Conservation (phyloP, 2,888 invertebrate species). For the Zaprionus obscuricornis region DNA sequence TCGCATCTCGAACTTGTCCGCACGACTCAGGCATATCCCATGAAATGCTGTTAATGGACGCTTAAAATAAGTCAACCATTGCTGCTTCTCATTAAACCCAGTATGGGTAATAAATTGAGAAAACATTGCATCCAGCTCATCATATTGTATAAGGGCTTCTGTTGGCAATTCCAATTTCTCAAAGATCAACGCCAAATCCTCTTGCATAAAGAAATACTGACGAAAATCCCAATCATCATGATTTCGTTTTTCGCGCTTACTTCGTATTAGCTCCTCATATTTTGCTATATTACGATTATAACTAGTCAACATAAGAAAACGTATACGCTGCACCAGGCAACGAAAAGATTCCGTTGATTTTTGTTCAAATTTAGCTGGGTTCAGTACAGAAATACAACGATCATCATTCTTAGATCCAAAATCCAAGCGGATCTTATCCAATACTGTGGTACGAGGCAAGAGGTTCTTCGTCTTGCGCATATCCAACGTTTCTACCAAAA, state of each 20-base stretch:
- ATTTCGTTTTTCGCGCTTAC: constrained; percentile 94
- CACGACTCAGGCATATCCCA: constrained; percentile 88
- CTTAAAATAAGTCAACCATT: constrained; percentile 93
- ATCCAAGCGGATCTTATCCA: constrained; percentile 97
- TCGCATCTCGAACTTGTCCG: constrained; percentile 85
- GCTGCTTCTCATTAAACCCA: constrained; percentile 93
- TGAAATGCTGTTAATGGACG: constrained; percentile 92
- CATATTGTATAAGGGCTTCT: constrained; percentile 97
- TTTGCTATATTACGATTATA: constrained; percentile 93
- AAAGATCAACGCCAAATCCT: constrained; percentile 96
- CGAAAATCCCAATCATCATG: constrained; percentile 97
- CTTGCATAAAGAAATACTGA: constrained; percentile 96
- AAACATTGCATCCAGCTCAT: constrained; percentile 97
- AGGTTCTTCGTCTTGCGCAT: constrained; percentile 95
- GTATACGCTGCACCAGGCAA: constrained; percentile 91
- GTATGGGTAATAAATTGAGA: constrained; percentile 98
- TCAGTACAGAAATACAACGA: constrained; percentile 94
- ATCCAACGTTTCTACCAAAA: constrained; percentile 96
- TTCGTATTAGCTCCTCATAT: constrained; percentile 95
- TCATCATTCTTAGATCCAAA: constrained; percentile 95
- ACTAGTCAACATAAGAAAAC: constrained; percentile 90
- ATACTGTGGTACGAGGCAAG: constrained; percentile 94
- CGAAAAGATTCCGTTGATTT: constrained; percentile 96
- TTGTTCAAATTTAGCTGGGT: constrained; percentile 94
- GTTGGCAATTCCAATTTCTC: constrained; percentile 97